A percentile compares a stretch with the other conserved stretches of the same genome.
Evolutionary conservation across 1,140 invertebrate species (phyloP).

Genomic region (Bombus picipes): DNA sequence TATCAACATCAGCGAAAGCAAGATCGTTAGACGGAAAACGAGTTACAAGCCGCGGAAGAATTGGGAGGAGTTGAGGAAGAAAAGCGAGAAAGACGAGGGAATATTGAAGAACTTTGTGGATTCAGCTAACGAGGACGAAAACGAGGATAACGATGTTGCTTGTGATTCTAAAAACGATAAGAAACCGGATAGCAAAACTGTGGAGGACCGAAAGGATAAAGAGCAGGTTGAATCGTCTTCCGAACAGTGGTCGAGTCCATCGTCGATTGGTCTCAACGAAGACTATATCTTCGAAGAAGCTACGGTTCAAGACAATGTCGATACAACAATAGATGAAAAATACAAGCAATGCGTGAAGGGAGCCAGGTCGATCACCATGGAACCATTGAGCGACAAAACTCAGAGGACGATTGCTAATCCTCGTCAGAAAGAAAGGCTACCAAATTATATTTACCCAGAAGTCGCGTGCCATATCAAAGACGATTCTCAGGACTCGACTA

Average conservation of each 20-base stretch:
- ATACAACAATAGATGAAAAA: slow-evolving; percentile 78
- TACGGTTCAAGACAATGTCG: slow-evolving; percentile 57
- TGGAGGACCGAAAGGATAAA: background rate
- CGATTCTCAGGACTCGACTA: slow-evolving; percentile 22
- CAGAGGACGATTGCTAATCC: background rate
- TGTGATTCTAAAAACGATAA: background rate
- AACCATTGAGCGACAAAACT: slow-evolving; percentile 7
- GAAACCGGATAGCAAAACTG: background rate
- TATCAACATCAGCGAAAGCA: slow-evolving; percentile 82
- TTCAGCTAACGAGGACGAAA: slow-evolving; percentile 78
- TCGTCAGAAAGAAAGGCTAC: slow-evolving; percentile 69
- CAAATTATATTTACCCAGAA: slow-evolving; percentile 69
- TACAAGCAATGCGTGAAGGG: slow-evolving; percentile 79
- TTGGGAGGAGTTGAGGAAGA: slow-evolving; percentile 80
- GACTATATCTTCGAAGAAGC: slow-evolving; percentile 59
- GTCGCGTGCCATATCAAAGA: slow-evolving; percentile 33
- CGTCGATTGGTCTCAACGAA: slow-evolving; percentile 40
- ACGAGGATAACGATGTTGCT: slow-evolving; percentile 62
- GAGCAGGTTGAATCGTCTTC: background rate
- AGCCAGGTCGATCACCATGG: slow-evolving; percentile 56
- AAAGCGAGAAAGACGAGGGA: slow-evolving; percentile 80
- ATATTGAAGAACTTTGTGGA: slow-evolving; percentile 75
- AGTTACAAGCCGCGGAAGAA: slow-evolving; percentile 81
- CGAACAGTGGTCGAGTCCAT: slow-evolving; percentile 65
- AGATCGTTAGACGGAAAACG: slow-evolving; percentile 80